phyloP scores from a whole-genome alignment of 1,140 invertebrate species.

The Drosophila equinoxialis region DNA sequence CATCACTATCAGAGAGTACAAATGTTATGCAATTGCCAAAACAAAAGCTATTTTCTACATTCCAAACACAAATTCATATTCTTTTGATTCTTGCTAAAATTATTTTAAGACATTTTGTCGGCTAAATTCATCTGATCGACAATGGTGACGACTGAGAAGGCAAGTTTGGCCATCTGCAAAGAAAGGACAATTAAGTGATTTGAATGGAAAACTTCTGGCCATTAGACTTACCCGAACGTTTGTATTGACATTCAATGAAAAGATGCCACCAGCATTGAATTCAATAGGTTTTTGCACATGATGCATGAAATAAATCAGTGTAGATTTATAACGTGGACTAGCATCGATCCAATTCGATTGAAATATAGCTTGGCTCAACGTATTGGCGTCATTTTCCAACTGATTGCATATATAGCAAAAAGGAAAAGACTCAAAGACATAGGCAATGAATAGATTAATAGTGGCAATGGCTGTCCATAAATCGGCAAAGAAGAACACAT shows the following conservation, averaged over 20 bases:
- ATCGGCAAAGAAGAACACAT: slow-evolving; percentile 34
- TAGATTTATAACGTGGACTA: slow-evolving; percentile 26
- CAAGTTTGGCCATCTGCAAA: slow-evolving; percentile 46
- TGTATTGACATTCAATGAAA: slow-evolving; percentile 33
- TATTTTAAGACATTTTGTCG: slow-evolving; percentile 30
- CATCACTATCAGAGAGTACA: background rate
- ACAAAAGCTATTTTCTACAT: no score
- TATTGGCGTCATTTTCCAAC: slow-evolving; percentile 16
- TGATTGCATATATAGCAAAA: slow-evolving; percentile 42
- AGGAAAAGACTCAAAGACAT: slow-evolving; percentile 36
- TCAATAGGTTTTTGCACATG: slow-evolving; percentile 35
- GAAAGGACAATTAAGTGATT: no score
- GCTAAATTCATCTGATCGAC: slow-evolving; percentile 35
- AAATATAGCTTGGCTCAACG: slow-evolving; percentile 21
- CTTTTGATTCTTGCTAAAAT: no score
- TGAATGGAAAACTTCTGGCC: background rate
- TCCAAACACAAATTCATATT: no score
- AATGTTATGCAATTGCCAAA: background rate
- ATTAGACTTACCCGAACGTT: slow-evolving; percentile 32
- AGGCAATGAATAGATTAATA: slow-evolving; percentile 18
- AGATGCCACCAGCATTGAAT: slow-evolving; percentile 39
- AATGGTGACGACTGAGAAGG: slow-evolving; percentile 45
- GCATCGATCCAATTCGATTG: slow-evolving; percentile 41
- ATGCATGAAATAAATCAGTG: slow-evolving; percentile 38
- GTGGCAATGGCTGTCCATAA: slow-evolving; percentile 15